Base-by-base conservation (phyloP, 2,888 invertebrate species). In the Pristionchus japonicus region DNA sequence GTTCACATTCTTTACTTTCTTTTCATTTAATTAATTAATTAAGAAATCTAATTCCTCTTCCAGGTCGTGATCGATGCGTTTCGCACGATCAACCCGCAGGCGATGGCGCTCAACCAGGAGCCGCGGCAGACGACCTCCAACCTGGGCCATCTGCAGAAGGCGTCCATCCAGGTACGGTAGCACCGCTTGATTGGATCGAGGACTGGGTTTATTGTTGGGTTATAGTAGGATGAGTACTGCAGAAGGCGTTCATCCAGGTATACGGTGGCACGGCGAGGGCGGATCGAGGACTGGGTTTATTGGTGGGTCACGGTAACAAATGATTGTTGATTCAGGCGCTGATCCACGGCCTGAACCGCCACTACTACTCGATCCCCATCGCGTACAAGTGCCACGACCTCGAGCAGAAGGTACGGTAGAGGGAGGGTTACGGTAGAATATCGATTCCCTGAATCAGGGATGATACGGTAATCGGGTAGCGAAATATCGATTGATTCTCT, bases 61-160 rank as follows among this genome's bases (percentile, higher is more conserved):
- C 97, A 98, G 96, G 98, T 99, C 80, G 99, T 99, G n/a, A 99
- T 99, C 94, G 99, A 99, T 96, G 99, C 99, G 90, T 99, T 99
- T 96, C 97, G 99, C 93, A 96, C 99, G 91, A 99, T 99, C 94
- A 99, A 99, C 95, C 98, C 99, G 20, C 99, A 99, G 95, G 98
- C 98, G 97, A 97, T 99, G 97, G 98, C 99, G 11, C 96, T 99
- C 64, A 98, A 98, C 1, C 99, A 99, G 95, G 99, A 99, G 95
- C 99, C 99, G 0, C 96, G 99, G 88, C 99, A 99, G 95, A 99
- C 99, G 0, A 99, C 99, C 15, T 99, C 98, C 88, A 99, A 99
- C 95, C 96, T 99, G 94, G 99, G 99, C 1, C 99, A 99, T 95
- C 96, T 99, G 93, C 98, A 99, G 95, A 99, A 99, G 95, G 99